Evolutionary conservation across 1,140 invertebrate genomes (phyloP), one percentile per base, ranked within the genome.

Genomic region (Tetraneura akinire): DNA sequence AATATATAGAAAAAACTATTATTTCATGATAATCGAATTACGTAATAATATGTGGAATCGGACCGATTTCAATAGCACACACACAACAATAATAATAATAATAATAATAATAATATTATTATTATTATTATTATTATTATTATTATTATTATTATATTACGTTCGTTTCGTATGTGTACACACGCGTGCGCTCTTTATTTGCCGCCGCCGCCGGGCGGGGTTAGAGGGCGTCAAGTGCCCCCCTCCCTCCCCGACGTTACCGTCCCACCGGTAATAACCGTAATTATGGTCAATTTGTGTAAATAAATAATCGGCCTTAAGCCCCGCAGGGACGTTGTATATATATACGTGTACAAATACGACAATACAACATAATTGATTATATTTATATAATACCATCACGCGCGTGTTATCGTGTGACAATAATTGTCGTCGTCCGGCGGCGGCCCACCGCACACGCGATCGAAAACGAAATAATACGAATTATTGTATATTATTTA

Each of bases 251-350:
- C 68, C 32, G 8, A 37, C 8, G 8, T 8, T 37, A 37, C 32
- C 71, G 70, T 18, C 70, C 47, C 66, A 3, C 6, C 73, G 73
- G 21, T 76, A 76, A 76, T 76, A 37, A 76, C 32, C 49, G 73
- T 76, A 76, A 76, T 76, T 57, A 57, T 37, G 73, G 53, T 23
- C 73, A 57, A 76, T 76, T 76, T 57, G 73, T 23, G 73, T 76
- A 73, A 73, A 73, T 73, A 76, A 76, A 76, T 76, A 57, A 76
- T 76, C 32, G 32, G 18, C 51, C 73, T 5, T 23, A 47, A 68
- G 21, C 42, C 66, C 66, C 66, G 42, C 66, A 26, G 66, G 66
- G 66, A 68, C 66, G 32, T 29, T 21, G 9, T 9, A 64, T 9
- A 26, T 4, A 21, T 11, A 66, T 18, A 66, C 3, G 16, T 29